Conservation (phyloP, 1,140 invertebrate species). For the Agraylea sexmaculata region DNA sequence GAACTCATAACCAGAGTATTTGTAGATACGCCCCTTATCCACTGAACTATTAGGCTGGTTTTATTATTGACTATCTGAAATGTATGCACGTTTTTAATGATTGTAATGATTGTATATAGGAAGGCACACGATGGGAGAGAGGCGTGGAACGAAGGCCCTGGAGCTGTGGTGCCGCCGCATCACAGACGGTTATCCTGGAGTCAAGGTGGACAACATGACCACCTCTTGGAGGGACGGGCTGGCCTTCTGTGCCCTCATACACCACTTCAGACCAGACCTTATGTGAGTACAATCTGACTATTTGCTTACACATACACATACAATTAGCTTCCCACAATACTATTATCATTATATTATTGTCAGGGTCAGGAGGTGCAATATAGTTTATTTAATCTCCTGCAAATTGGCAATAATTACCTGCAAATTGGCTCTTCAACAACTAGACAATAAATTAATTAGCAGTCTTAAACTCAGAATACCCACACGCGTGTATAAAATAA, state of each 20-base stretch:
- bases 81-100: too few species aligned
- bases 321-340: neutral
- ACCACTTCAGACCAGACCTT: conserved; percentile 88
- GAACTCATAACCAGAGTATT: too few species aligned
- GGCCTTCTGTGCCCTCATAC: conserved; percentile 92
- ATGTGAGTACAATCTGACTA: conserved; percentile 62
- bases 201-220: conserved; percentile 83
- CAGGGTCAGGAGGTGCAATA: neutral
- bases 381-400: too few species aligned
- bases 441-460: too few species aligned
- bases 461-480: neutral
- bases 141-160: conserved; percentile 73
- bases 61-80: too few species aligned
- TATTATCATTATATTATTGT: neutral
- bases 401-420: too few species aligned
- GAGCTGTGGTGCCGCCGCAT: conserved; percentile 81
- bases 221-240: conserved; percentile 88
- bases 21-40: too few species aligned
- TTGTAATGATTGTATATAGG: too few species aligned
- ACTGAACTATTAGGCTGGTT: too few species aligned
- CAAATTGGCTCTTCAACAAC: too few species aligned
- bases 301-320: neutral
- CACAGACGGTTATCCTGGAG: conserved; percentile 77
- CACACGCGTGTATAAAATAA: neutral
- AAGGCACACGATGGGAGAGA: conserved; percentile 76